phyloP scores from a whole-genome alignment of 2,888 invertebrate genomes.

The Trachelus tabidus region DNA sequence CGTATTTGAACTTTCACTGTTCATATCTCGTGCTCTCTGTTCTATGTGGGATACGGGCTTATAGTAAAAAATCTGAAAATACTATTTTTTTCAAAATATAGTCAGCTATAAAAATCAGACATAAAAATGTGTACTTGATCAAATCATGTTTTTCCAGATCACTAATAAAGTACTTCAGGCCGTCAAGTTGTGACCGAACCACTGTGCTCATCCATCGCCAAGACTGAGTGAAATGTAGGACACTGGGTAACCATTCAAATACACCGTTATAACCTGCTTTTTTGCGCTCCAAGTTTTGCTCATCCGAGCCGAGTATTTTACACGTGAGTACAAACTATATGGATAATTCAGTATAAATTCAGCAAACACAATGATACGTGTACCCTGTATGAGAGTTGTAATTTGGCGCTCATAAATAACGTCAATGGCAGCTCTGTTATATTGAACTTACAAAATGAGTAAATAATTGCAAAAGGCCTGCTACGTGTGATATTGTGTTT shows the following conservation, averaged over 20 bases:
- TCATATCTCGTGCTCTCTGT: not conserved
- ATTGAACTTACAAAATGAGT: too few species aligned
- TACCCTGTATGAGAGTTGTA: too few species aligned
- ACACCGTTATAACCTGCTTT: conserved; percentile 62
- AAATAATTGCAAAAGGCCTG: too few species aligned
- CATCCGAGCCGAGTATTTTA: not conserved
- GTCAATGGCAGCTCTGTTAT: too few species aligned
- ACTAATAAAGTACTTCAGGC: not conserved
- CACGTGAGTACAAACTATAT: not conserved
- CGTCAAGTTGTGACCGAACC: not conserved
- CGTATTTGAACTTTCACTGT: not conserved
- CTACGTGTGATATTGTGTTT: too few species aligned
- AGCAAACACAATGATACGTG: too few species aligned
- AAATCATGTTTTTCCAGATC: not conserved
- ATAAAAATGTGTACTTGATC: not conserved
- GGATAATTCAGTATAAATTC: not conserved
- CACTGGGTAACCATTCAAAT: conserved; percentile 60
- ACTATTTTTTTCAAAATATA: not conserved
- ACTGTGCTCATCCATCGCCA: not conserved
- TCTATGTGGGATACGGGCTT: not conserved
- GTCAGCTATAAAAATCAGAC: not conserved
- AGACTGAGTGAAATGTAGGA: conserved; percentile 52
- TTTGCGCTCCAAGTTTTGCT: conserved; percentile 20
- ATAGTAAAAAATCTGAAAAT: not conserved
- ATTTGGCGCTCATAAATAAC: too few species aligned